Base-by-base conservation (phyloP, 2,113 vertebrate genomes). In the Rallus limicola region DNA sequence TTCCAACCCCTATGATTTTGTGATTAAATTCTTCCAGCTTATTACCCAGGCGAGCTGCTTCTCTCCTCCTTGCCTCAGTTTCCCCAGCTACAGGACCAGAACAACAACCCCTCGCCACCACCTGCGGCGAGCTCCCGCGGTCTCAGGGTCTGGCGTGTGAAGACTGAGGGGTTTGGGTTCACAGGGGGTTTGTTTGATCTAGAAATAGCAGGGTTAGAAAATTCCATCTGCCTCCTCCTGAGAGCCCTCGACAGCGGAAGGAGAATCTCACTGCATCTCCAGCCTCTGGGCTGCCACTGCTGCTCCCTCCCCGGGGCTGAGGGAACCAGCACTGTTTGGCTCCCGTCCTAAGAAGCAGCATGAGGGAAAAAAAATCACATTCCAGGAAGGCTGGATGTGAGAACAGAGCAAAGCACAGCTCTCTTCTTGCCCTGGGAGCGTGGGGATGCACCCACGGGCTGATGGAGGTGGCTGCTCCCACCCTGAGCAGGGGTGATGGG, bases 171-270 rank as follows among this genome's bases (percentile, higher is more conserved):
- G 23, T 16, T 92, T 85, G 92, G 12, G 86, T 96, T 96, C 96
- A 1, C 95, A 96, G 92, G 59, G 88, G 86, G 79, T 84, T 93
- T 92, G 92, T 97, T 97, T 94, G 95, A 96, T 97, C 93, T 96
- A 82, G 77, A 97, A 96, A 97, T 93, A 97, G 95, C 95, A 96
- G 77, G 93, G 92, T 95, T 95, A 94, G 95, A 92, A 97, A 96
- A 96, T 97, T 97, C 96, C 96, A 94, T 96, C 92, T 74, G 93
- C 90, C 81, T 77, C 88, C 79, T 96, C 92, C 92, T 0, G 11
- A 94, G 95, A 92, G 93, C 95, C 88, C 93, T 95, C 29, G 2
- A 38, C 80, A 79, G 40, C 34, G 36, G 36, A 36, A 4, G 63
- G 86, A 71, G 93, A 95, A 93, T 95, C 91, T 42, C 10, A 0